Conservation (phyloP, 2,888 invertebrate genomes). For the Ecliptopera silaceata region DNA sequence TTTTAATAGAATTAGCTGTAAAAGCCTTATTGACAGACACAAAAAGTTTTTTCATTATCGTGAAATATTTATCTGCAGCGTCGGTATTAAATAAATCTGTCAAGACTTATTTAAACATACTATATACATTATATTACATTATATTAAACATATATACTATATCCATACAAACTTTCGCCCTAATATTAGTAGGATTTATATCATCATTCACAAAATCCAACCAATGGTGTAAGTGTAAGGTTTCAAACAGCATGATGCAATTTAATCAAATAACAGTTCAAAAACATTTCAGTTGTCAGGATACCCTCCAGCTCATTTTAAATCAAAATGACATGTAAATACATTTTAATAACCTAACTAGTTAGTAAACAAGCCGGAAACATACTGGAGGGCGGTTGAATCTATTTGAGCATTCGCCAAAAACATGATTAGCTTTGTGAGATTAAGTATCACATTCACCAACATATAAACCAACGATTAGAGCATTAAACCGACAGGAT, state of each 20-base stretch:
- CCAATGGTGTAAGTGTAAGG: too few relatives aligned
- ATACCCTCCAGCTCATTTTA: too few relatives aligned
- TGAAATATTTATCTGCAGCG: constrained; percentile 8
- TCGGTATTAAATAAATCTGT: neutral
- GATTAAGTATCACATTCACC: constrained; percentile 12
- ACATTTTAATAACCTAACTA: constrained; percentile 17
- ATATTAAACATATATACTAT: too few relatives aligned
- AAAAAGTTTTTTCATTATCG: constrained; percentile 26
- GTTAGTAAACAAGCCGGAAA: constrained; percentile 24
- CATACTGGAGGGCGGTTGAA: constrained; percentile 15
- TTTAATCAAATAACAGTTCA: too few relatives aligned
- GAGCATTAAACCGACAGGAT: neutral
- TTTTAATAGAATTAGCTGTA: constrained; percentile 26
- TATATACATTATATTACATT: too few relatives aligned
- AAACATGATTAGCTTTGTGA: constrained; percentile 37
- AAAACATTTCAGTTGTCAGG: too few relatives aligned
- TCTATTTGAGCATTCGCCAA: constrained; percentile 38
- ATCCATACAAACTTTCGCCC: too few relatives aligned
- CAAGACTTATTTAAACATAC: too few relatives aligned
- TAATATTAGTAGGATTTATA: too few relatives aligned
- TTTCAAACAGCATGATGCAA: too few relatives aligned
- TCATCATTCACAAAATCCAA: too few relatives aligned
- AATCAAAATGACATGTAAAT: constrained; percentile 12
- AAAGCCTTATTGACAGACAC: constrained; percentile 23
- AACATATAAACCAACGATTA: neutral